phyloP scores from a whole-genome alignment of 1,140 invertebrate genomes.

The Ptiloglossa arizonensis region DNA sequence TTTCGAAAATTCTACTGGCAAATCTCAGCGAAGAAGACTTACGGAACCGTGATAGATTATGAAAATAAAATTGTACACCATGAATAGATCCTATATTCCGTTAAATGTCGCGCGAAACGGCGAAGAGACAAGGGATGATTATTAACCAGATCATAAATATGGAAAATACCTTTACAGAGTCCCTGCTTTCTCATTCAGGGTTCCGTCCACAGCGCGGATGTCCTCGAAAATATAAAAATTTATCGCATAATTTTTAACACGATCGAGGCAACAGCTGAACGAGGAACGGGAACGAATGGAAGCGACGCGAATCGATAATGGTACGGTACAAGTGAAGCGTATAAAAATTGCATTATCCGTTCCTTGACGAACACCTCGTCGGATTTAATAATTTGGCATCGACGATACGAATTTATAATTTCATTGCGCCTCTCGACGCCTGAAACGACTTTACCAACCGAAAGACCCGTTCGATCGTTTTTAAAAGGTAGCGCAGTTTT shows the following conservation, averaged over 20 bases:
- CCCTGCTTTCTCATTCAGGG: slow-evolving; percentile 18
- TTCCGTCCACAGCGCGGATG: neutral
- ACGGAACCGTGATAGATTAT: slow-evolving; percentile 6
- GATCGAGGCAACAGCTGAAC: slow-evolving; percentile 43
- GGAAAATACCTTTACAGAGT: slow-evolving; percentile 34
- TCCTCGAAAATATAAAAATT: slow-evolving; percentile 57
- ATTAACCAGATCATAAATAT: slow-evolving; percentile 55
- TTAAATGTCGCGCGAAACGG: slow-evolving; percentile 29
- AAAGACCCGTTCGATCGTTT: slow-evolving; percentile 17
- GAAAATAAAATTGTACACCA: neutral
- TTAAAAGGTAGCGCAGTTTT: neutral
- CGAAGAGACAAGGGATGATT: slow-evolving; percentile 45
- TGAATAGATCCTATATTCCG: slow-evolving; percentile 8
- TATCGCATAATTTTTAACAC: slow-evolving; percentile 61
- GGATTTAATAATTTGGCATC: slow-evolving; percentile 64
- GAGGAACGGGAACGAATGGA: slow-evolving; percentile 54
- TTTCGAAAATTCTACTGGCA: too few species aligned
- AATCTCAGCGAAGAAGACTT: neutral
- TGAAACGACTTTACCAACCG: slow-evolving; percentile 23
- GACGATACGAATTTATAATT: slow-evolving; percentile 64
- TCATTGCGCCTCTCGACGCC: slow-evolving; percentile 21
- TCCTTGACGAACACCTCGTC: slow-evolving; percentile 65
- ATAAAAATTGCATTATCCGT: slow-evolving; percentile 67
- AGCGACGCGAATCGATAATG: slow-evolving; percentile 66
- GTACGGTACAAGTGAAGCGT: slow-evolving; percentile 60